Conservation (phyloP, 2,797 vertebrate genomes). For the Cuniculus paca region DNA sequence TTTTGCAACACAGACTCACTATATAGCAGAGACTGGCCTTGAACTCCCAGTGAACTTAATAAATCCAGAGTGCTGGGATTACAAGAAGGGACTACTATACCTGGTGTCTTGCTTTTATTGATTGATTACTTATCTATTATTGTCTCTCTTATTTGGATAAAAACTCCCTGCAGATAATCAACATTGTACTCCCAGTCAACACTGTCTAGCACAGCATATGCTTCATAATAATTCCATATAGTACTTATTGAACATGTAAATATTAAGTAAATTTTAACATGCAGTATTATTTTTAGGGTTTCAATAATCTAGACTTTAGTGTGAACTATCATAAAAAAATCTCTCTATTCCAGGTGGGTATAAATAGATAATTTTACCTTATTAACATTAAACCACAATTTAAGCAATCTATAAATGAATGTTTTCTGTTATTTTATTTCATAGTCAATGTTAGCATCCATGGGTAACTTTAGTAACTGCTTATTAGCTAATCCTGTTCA, state of each 20-base stretch:
- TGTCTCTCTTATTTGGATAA: neutral
- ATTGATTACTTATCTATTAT: neutral
- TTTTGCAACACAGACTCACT: neutral
- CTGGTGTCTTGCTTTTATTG: neutral
- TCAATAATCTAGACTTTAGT: neutral
- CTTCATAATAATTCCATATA: neutral
- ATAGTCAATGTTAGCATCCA: neutral
- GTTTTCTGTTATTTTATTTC: constrained; percentile 5
- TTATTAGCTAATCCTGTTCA: neutral
- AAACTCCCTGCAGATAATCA: neutral
- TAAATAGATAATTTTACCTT: neutral
- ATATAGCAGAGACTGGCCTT: neutral
- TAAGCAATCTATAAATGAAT: neutral
- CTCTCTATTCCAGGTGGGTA: neutral
- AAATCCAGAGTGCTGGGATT: neutral
- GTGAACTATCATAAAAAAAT: constrained; percentile 19
- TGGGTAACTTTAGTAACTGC: neutral
- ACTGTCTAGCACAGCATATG: neutral
- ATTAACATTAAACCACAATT: neutral
- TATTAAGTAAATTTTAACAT: neutral
- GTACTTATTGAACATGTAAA: neutral
- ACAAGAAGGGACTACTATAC: neutral
- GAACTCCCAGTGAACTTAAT: neutral
- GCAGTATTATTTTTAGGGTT: neutral
- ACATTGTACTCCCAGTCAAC: neutral